phyloP scores from a whole-genome alignment of 2,888 invertebrate genomes.

The Sinopyrophorus schimmeli region DNA sequence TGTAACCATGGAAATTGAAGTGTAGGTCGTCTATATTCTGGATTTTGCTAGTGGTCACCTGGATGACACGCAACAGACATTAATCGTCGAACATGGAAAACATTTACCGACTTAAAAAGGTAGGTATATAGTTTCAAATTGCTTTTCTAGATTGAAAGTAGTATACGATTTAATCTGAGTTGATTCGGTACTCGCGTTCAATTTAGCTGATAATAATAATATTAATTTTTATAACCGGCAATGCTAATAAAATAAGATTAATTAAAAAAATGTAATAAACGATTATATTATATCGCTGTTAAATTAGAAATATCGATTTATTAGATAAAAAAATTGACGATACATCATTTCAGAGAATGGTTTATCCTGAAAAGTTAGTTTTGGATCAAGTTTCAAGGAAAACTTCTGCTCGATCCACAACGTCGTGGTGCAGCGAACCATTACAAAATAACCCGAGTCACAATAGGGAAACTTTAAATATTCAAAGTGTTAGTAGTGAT shows the following conservation, averaged over 20 bases:
- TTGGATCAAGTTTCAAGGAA: conserved; percentile 48
- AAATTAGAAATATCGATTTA: no score
- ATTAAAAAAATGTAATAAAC: no score
- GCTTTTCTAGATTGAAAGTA: conserved; percentile 16
- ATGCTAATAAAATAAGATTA: no score
- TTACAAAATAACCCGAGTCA: conserved; percentile 36
- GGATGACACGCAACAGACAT: conserved; percentile 50
- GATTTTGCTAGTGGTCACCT: conserved; percentile 32
- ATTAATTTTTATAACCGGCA: no score
- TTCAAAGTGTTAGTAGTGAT: conserved; percentile 21
- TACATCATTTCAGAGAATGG: conserved; percentile 50
- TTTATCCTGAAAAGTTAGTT: conserved; percentile 53
- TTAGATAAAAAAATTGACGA: no score
- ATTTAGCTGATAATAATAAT: no score
- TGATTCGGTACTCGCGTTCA: no score
- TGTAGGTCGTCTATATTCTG: conserved; percentile 26
- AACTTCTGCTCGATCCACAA: conserved; percentile 39
- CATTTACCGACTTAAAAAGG: conserved; percentile 55
- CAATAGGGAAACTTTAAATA: conserved; percentile 18
- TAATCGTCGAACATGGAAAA: conserved; percentile 54
- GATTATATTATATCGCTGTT: no score
- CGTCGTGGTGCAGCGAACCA: conserved; percentile 52
- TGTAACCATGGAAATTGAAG: conserved; percentile 30
- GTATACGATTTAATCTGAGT: no score
- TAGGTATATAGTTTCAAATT: conserved; percentile 41